Percentiles rank a stretch among this genome's conserved stretches.
Conservation (phyloP, 2,113 vertebrate genomes). For the Tautogolabrus adspersus region DNA sequence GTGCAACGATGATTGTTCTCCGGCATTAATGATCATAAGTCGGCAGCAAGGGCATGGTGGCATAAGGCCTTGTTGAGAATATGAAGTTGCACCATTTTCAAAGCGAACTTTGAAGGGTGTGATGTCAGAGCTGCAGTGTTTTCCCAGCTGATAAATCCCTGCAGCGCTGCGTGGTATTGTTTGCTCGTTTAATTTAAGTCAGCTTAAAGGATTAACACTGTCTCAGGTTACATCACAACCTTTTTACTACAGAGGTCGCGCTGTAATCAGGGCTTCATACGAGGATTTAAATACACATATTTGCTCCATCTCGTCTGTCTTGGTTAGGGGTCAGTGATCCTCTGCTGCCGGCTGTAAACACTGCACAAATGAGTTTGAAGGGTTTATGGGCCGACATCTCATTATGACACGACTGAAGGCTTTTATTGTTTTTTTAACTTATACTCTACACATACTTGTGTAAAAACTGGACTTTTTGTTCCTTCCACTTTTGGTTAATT, state of each 20-base stretch:
- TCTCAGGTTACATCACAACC: slow-evolving; percentile 59
- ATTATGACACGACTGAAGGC: not conserved
- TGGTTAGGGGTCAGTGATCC: slow-evolving; percentile 5
- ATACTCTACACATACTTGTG: not conserved
- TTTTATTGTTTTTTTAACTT: not conserved
- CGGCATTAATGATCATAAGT: slow-evolving; percentile 40
- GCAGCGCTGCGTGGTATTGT: slow-evolving; percentile 21
- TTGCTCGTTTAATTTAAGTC: slow-evolving; percentile 68
- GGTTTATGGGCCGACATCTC: not conserved
- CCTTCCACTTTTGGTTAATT: not conserved
- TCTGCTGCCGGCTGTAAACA: not conserved
- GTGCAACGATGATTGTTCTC: slow-evolving; percentile 12
- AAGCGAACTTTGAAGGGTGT: slow-evolving; percentile 23
- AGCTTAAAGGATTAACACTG: slow-evolving; percentile 66
- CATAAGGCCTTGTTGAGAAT: slow-evolving; percentile 3
- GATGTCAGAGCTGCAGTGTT: slow-evolving; percentile 22
- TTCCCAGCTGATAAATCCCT: slow-evolving; percentile 47
- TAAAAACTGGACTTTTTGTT: not conserved
- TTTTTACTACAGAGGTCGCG: slow-evolving; percentile 40
- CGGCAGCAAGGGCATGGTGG: not conserved
- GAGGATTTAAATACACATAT: slow-evolving; percentile 16
- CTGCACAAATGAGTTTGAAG: not conserved
- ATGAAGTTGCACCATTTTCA: slow-evolving; percentile 19
- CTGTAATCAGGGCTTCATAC: slow-evolving; percentile 26
- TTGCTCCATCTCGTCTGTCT: not conserved